phyloP scores from a whole-genome alignment of 2,113 vertebrate genomes.

The Pachyramphus minor region DNA sequence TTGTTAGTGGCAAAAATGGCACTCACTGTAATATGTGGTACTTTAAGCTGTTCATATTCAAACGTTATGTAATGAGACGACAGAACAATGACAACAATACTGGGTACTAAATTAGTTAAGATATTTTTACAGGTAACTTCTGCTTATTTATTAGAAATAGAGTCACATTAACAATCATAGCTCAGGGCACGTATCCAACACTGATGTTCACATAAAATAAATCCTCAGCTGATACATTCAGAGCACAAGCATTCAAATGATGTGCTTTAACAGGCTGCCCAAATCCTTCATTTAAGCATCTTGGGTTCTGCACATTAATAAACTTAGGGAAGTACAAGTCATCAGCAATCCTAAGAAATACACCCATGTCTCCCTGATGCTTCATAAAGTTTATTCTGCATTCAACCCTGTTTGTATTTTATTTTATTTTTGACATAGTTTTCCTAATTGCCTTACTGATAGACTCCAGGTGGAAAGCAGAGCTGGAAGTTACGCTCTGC shows the following conservation, averaged over 20 bases:
- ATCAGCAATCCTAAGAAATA: neutral
- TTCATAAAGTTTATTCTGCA: neutral
- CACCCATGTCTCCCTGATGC: neutral
- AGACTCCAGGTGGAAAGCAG: neutral
- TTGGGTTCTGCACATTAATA: neutral
- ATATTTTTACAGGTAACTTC: constrained; percentile 2
- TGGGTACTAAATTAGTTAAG: neutral
- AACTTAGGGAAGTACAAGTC: neutral
- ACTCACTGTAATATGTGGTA: neutral
- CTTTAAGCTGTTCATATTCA: constrained; percentile 7
- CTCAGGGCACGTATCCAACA: neutral
- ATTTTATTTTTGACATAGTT: neutral
- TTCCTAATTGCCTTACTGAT: neutral
- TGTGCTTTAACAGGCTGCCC: neutral
- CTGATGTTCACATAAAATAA: neutral
- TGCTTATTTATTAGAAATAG: neutral
- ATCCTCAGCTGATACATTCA: neutral
- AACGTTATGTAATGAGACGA: neutral
- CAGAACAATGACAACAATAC: neutral
- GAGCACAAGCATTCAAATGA: neutral
- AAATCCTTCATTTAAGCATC: neutral
- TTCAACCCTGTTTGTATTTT: neutral
- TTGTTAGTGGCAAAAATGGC: constrained; percentile 52
- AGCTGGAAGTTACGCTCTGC: neutral
- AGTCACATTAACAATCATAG: neutral